These are phyloP conservation scores for Meloidogyne floridensis DNA, from an alignment of 1,140 invertebrate genomes.

Conservation along the genomic window DNA sequence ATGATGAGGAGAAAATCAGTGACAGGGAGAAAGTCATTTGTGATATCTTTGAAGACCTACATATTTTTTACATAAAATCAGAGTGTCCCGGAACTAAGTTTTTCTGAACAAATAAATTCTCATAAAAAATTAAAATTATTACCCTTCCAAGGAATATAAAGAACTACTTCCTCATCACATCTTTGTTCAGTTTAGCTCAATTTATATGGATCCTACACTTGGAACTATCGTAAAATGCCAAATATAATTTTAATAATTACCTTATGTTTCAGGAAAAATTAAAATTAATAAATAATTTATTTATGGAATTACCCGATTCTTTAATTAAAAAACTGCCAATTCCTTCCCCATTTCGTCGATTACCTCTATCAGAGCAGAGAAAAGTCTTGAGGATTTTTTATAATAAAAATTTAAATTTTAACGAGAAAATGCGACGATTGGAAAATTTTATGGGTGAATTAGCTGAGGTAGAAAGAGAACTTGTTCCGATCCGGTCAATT, in stretches of 20 bases:
- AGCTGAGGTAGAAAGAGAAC: slow-evolving; percentile 33
- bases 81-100: no score
- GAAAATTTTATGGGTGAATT: slow-evolving; percentile 31
- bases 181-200: slow-evolving; percentile 20
- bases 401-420: slow-evolving; percentile 40
- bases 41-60: no score
- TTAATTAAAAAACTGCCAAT: slow-evolving; percentile 37
- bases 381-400: slow-evolving; percentile 39
- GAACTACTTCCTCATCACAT: slow-evolving; percentile 8
- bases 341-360: slow-evolving; percentile 42
- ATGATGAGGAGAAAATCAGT: no score
- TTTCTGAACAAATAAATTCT: no score
- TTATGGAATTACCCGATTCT: slow-evolving; percentile 43
- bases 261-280: slow-evolving; percentile 39
- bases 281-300: slow-evolving; percentile 48
- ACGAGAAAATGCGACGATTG: slow-evolving; percentile 35
- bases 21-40: no score
- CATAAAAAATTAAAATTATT: not conserved
- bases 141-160: not conserved
- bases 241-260: not conserved
- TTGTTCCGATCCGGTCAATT: slow-evolving; percentile 34
- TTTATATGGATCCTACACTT: slow-evolving; percentile 21
- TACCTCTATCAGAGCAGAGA: slow-evolving; percentile 30
- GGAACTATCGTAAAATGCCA: not conserved
- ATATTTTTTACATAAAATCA: no score